Percentiles rank a stretch among this genome's conserved stretches.
Evolutionary conservation across 1,140 invertebrate genomes (phyloP).

Genomic region (Drosophila biarmipes): DNA sequence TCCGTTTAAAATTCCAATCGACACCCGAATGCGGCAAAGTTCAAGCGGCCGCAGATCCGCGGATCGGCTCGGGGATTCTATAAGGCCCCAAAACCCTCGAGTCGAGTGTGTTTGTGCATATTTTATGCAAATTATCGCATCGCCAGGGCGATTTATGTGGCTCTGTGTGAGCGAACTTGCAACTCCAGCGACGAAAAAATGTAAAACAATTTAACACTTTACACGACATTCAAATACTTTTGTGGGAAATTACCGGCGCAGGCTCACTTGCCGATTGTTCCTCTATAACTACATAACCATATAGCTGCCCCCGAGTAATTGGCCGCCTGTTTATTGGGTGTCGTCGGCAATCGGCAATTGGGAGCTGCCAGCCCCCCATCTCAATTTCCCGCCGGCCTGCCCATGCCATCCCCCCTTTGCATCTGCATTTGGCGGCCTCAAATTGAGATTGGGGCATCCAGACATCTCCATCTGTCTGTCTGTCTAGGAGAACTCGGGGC

Average conservation of each 20-base stretch:
- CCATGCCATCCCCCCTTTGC: not conserved
- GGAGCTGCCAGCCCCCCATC: constrained; percentile 35
- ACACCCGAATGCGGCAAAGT: constrained; percentile 75
- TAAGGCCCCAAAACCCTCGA: not conserved
- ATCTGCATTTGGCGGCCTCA: constrained; percentile 25
- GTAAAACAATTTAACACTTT: constrained; percentile 83
- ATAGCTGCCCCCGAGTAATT: constrained; percentile 48
- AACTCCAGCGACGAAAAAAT: constrained; percentile 38
- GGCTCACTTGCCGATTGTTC: constrained; percentile 54
- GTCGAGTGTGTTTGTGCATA: constrained; percentile 58
- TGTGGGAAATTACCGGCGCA: constrained; percentile 70
- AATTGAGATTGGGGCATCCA: constrained; percentile 40
- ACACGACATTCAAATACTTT: constrained; percentile 82
- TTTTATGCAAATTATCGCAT: constrained; percentile 81
- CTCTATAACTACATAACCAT: constrained; percentile 3
- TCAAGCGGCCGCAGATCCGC: constrained; percentile 47
- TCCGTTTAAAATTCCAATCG: constrained; percentile 84
- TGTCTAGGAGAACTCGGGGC: not conserved
- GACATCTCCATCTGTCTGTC: constrained; percentile 38
- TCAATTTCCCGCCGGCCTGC: not conserved
- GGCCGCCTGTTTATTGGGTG: constrained; percentile 75
- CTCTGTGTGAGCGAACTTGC: constrained; percentile 47
- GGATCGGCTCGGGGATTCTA: not conserved
- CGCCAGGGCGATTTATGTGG: constrained; percentile 66
- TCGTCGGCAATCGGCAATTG: constrained; percentile 80